Evolutionary conservation across 2,888 invertebrate genomes (phyloP).

Genomic region (Cryptocheilus praepositus): DNA sequence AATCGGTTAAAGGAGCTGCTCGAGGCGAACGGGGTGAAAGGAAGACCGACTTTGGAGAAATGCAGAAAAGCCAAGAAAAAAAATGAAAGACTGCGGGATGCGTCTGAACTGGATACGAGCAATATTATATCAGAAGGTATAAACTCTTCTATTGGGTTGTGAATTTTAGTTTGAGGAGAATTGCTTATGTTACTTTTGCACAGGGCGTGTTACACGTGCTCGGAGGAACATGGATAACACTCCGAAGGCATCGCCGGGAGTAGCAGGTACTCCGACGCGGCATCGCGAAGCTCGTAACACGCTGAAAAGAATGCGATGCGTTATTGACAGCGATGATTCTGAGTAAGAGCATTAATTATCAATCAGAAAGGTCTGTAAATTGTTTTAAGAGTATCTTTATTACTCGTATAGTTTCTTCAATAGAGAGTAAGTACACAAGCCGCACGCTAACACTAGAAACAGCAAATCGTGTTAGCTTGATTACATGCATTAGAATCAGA

Average conservation of each 20-base stretch:
- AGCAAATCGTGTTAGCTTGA: too few relatives aligned
- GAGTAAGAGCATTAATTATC: constrained; percentile 32
- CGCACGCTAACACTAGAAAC: too few relatives aligned
- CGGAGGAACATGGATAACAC: constrained; percentile 33
- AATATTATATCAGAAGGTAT: constrained; percentile 66
- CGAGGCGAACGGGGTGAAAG: constrained; percentile 61
- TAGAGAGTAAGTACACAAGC: too few relatives aligned
- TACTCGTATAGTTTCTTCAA: not conserved
- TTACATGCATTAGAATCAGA: too few relatives aligned
- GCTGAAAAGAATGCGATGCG: constrained; percentile 48
- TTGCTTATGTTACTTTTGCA: constrained; percentile 19
- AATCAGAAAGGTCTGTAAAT: constrained; percentile 17
- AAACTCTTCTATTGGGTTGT: not conserved
- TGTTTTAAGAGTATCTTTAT: not conserved
- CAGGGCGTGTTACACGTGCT: constrained; percentile 53
- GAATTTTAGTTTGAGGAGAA: not conserved
- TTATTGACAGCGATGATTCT: constrained; percentile 58
- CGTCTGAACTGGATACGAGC: constrained; percentile 56
- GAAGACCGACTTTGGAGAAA: constrained; percentile 65
- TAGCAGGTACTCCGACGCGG: constrained; percentile 26
- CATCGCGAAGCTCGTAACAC: constrained; percentile 42
- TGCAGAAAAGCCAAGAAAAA: constrained; percentile 61
- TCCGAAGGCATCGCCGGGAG: constrained; percentile 24
- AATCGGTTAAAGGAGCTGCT: constrained; percentile 58
- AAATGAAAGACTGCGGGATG: constrained; percentile 56